These are phyloP conservation scores for Dolichoris vasculosae DNA, from an alignment of 1,140 invertebrate genomes.

Conservation along the genomic window DNA sequence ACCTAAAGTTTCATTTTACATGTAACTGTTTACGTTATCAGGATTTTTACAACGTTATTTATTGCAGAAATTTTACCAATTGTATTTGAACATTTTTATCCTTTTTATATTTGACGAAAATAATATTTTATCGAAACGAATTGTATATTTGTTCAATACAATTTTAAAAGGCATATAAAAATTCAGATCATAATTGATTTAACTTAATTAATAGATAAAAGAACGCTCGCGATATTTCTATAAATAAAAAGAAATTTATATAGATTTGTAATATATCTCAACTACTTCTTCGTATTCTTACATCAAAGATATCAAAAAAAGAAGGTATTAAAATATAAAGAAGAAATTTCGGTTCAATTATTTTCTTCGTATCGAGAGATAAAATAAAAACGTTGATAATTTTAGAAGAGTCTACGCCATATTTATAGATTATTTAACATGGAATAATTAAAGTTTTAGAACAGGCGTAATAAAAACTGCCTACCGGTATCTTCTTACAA, in stretches of 20 bases:
- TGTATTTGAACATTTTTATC: neutral
- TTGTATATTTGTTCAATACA: no score
- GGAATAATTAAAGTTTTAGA: neutral
- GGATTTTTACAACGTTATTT: neutral
- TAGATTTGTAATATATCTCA: neutral
- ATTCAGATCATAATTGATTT: no score
- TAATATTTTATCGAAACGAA: neutral
- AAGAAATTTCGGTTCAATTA: neutral
- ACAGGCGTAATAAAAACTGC: neutral
- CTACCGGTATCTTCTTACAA: neutral
- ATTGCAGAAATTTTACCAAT: neutral
- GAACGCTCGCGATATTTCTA: no score
- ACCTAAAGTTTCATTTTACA: constrained; percentile 7
- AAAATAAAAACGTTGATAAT: neutral
- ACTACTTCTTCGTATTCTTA: neutral
- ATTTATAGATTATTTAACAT: neutral
- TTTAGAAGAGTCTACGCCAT: neutral
- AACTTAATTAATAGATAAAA: no score
- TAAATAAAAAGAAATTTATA: no score
- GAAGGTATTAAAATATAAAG: neutral
- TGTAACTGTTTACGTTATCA: neutral
- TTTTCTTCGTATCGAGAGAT: neutral
- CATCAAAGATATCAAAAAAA: neutral
- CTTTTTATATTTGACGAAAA: neutral
- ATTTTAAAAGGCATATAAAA: no score